Evolutionary conservation across 2,888 invertebrate genomes (phyloP), one percentile per base, ranked within the genome.

Genomic region (Drosophila affinis): DNA sequence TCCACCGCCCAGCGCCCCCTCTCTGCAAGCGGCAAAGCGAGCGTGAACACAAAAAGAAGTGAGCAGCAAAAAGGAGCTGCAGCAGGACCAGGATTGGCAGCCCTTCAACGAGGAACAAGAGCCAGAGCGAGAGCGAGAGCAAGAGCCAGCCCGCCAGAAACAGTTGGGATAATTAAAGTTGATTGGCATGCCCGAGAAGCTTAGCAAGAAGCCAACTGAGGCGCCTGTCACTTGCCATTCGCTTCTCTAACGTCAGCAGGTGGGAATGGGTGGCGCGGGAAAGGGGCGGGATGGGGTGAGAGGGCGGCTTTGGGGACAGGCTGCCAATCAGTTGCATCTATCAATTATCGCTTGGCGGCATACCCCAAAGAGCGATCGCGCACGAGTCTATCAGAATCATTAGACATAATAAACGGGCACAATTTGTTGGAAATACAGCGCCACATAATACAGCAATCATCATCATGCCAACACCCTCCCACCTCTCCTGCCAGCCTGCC

Each of bases 391-490:
- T 74, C 69, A 54, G 64, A 84, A 70, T 76, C 69, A 86, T 83
- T 84, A 74, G 61, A 68, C 71, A 72, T 68, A 75, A 84, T 75
- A 78, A 81, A 72, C 69, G 72, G 62, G 72, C 69, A 58, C 81
- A 84, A 81, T 81, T 84, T 76, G 76, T 74, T 74, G 70, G 81
- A 78, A 82, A 87, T 87, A 81, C 87, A 81, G 65, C 78, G 76
- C 73, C 84, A 81, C 88, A 79, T 79, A 81, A 84, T 79, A 73
- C 73, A 82, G 77, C 77, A 77, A 86, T 86, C 81, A 79, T 75
- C 75, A 46, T 56, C 71, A 51, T 56, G 62, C 58, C 57, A 21
- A 47, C 54, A 48, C 53, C 46, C 27, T 21, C 52, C 32, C 14
- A 9, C 57, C 17, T 3, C 24, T 24, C 5, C 24, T 24, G 24